phyloP scores from a whole-genome alignment of 1,140 invertebrate species.

The Drosophila willistoni region DNA sequence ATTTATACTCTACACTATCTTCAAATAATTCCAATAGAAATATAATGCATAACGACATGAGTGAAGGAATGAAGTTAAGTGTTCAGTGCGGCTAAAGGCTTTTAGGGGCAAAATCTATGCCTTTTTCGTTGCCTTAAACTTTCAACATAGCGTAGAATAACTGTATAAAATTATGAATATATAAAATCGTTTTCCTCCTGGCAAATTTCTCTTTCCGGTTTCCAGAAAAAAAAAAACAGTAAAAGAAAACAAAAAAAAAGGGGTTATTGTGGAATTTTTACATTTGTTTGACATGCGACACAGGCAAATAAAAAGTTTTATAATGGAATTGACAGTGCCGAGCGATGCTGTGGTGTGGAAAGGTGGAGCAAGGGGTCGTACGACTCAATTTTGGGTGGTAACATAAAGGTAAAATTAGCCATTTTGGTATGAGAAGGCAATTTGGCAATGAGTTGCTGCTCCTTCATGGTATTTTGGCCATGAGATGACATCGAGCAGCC shows the following conservation, averaged over 20 bases:
- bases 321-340: slow-evolving; percentile 18
- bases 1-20: too few species aligned
- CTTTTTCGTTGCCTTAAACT: not conserved
- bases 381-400: not conserved
- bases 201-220: slow-evolving; percentile 15
- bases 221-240: slow-evolving; percentile 22
- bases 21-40: too few species aligned
- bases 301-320: slow-evolving; percentile 36
- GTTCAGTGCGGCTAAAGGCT: too few species aligned
- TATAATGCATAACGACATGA: too few species aligned
- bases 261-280: slow-evolving; percentile 27
- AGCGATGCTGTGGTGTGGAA: not conserved
- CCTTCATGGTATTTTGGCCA: slow-evolving; percentile 1
- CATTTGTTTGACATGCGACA: slow-evolving; percentile 32
- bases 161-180: slow-evolving; percentile 6
- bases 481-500: slow-evolving; percentile 8
- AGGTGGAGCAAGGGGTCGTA: not conserved
- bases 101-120: too few species aligned
- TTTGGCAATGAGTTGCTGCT: slow-evolving; percentile 3
- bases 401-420: slow-evolving; percentile 5
- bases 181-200: not conserved
- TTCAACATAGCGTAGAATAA: not conserved
- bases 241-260: not conserved
- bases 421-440: not conserved
- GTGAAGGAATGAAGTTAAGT: too few species aligned